These are phyloP conservation scores for Entelurus aequoreus DNA, from an alignment of 2,113 vertebrate species.

Conservation along the genomic window DNA sequence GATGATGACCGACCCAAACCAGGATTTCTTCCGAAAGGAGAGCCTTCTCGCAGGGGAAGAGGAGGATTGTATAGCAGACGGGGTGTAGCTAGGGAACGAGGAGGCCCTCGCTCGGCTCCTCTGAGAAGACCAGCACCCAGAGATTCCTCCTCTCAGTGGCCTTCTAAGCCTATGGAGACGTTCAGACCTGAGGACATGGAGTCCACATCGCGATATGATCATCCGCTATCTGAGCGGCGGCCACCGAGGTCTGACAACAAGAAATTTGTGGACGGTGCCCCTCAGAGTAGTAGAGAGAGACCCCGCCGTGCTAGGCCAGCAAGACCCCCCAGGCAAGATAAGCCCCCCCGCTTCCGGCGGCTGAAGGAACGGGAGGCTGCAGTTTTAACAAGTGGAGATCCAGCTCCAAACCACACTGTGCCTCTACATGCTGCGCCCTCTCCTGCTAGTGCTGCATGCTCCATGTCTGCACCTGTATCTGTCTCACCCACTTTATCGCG, in stretches of 20 bases:
- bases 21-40: constrained; percentile 93
- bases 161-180: constrained; percentile 82
- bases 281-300: constrained; percentile 80
- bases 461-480: constrained; percentile 34
- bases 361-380: constrained; percentile 87
- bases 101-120: constrained; percentile 79
- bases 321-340: constrained; percentile 93
- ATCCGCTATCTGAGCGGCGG: constrained; percentile 72
- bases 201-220: constrained; percentile 54
- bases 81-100: constrained; percentile 81
- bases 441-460: constrained; percentile 34
- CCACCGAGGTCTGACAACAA: constrained; percentile 83
- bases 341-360: constrained; percentile 90
- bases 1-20: constrained; percentile 88
- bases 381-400: constrained; percentile 64
- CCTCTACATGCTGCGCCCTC: constrained; percentile 47
- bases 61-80: constrained; percentile 84
- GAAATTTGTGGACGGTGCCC: constrained; percentile 77
- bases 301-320: constrained; percentile 89
- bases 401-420: constrained; percentile 22
- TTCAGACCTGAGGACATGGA: constrained; percentile 74
- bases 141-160: constrained; percentile 86
- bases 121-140: constrained; percentile 78
- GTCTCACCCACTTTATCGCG: constrained; percentile 62
- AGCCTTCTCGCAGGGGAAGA: constrained; percentile 86